phyloP scores from a whole-genome alignment of 2,113 vertebrate genomes.

The Sakesphorus luctuosus region DNA sequence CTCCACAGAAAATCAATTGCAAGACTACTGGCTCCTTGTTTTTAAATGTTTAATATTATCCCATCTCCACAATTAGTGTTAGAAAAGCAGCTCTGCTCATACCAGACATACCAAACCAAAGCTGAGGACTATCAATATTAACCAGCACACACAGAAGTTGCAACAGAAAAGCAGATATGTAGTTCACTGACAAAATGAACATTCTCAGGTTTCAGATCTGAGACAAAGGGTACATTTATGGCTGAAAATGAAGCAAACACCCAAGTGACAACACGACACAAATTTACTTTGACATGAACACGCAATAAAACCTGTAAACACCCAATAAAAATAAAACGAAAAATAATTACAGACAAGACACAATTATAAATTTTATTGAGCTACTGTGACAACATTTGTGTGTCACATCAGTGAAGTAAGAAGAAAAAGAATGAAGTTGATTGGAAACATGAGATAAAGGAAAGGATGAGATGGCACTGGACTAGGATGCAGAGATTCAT shows the following conservation, averaged over 20 bases:
- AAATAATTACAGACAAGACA: conserved; percentile 49
- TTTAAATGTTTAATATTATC: conserved; percentile 62
- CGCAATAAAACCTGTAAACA: not conserved
- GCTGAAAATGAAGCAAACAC: conserved; percentile 11
- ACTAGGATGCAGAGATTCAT: not conserved
- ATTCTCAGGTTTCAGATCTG: not conserved
- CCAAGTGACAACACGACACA: not conserved
- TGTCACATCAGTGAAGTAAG: not conserved
- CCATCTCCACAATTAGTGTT: conserved; percentile 21
- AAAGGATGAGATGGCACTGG: not conserved
- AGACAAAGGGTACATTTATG: conserved; percentile 4
- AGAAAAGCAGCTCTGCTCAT: conserved; percentile 10
- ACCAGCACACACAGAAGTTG: not conserved
- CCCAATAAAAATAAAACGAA: conserved; percentile 36
- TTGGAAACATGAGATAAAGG: not conserved
- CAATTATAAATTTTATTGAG: conserved; percentile 43
- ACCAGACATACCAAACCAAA: conserved; percentile 31
- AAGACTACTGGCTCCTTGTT: conserved; percentile 47
- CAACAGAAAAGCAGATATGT: not conserved
- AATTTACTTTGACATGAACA: not conserved
- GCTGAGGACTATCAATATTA: not conserved
- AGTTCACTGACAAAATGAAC: conserved; percentile 30
- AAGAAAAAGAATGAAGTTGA: not conserved
- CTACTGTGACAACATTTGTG: not conserved
- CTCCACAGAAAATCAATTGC: conserved; percentile 51